Evolutionary conservation across 2,888 invertebrate genomes (phyloP).

Genomic region (Tenthredo distinguenda): DNA sequence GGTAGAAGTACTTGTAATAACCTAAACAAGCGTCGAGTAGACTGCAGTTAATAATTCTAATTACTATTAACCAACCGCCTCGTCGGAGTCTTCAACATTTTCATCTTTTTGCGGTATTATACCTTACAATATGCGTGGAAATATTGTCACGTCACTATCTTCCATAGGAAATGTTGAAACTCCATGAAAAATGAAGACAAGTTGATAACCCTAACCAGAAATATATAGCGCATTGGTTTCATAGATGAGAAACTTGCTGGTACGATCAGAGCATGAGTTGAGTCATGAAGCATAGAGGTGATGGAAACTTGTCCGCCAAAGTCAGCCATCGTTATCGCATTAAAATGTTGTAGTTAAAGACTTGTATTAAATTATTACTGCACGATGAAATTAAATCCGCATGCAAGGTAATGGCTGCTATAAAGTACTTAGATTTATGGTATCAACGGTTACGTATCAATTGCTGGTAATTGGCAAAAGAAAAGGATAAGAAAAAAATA

Average conservation of each 20-base stretch:
- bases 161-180: background rate
- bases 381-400: background rate
- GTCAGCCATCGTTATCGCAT: background rate
- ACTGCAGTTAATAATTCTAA: slow-evolving; percentile 21
- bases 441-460: slow-evolving; percentile 13
- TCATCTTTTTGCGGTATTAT: background rate
- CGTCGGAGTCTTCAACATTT: background rate
- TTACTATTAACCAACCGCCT: background rate
- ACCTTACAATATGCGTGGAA: background rate
- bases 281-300: background rate
- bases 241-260: background rate
- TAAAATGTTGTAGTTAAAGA: background rate
- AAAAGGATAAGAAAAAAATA: background rate
- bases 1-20: background rate
- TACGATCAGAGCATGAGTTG: background rate
- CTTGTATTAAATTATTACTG: background rate
- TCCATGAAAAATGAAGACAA: background rate
- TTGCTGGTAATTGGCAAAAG: background rate
- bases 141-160: background rate
- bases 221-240: background rate
- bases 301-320: background rate
- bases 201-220: background rate
- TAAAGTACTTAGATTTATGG: background rate
- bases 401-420: background rate
- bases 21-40: background rate